Evolutionary conservation across 2,888 invertebrate genomes (phyloP).

Genomic region (Yponomeuta evonymella): DNA sequence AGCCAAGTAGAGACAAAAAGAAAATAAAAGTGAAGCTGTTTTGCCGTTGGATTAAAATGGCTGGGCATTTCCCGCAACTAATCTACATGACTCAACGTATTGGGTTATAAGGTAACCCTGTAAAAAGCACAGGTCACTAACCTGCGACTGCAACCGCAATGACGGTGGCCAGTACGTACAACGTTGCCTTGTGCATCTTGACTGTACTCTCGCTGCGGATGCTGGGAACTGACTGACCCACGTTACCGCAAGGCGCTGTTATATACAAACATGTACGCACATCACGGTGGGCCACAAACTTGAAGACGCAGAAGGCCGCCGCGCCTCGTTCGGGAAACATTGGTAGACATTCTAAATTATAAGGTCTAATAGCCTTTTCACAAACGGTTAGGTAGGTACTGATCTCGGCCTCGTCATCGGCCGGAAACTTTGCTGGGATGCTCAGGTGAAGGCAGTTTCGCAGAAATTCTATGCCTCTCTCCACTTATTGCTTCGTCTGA

Average conservation of each 20-base stretch:
- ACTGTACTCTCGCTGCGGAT: slow-evolving; percentile 39
- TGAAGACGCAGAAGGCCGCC: not conserved
- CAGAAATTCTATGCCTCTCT: too few species aligned
- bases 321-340: too few species aligned
- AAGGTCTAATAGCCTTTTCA: too few species aligned
- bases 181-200: slow-evolving; percentile 51
- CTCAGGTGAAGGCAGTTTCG: too few species aligned
- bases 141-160: slow-evolving; percentile 62
- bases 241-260: slow-evolving; percentile 43
- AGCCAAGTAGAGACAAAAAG: not conserved
- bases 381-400: too few species aligned
- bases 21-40: not conserved
- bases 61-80: not conserved
- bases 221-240: slow-evolving; percentile 54
- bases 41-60: not conserved
- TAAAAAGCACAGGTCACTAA: slow-evolving; percentile 68
- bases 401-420: too few species aligned
- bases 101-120: not conserved
- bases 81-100: not conserved
- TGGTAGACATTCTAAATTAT: too few species aligned
- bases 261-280: slow-evolving; percentile 31
- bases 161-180: slow-evolving; percentile 53
- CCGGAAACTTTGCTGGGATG: too few species aligned
- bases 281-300: slow-evolving; percentile 31
- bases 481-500: too few species aligned